These are phyloP conservation scores for Heliopora coerulea DNA, from an alignment of 92 coral and sea anemone species.

Conservation along the genomic window DNA sequence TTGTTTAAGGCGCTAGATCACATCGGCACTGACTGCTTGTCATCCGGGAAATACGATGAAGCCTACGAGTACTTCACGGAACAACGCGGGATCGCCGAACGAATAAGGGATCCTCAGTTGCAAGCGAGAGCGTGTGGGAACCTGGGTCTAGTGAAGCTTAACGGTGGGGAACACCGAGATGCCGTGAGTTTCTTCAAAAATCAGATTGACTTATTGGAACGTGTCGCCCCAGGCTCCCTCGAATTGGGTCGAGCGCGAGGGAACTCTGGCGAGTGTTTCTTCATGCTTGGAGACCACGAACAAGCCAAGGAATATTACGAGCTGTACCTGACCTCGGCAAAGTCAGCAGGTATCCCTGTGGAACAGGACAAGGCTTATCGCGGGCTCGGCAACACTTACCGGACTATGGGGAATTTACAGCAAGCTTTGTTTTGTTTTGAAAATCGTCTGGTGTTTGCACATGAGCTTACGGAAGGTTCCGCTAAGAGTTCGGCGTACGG, in stretches of 20 bases:
- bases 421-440: conserved; percentile 97
- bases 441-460: conserved; percentile 89
- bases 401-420: conserved; percentile 84
- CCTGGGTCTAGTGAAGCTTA: conserved; percentile 76
- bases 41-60: conserved; percentile 62
- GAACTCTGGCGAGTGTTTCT: conserved; percentile 84
- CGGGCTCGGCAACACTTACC: conserved; percentile 90
- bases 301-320: conserved; percentile 74
- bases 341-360: conserved; percentile 71
- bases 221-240: conserved; percentile 63
- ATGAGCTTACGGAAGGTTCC: conserved; percentile 81
- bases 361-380: conserved; percentile 99
- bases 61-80: conserved; percentile 79
- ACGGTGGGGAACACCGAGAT: conserved; percentile 67
- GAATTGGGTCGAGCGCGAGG: conserved; percentile 96
- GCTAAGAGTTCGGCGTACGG: conserved; percentile 92
- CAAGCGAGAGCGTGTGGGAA: conserved; percentile 79
- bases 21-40: conserved; percentile 69
- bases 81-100: conserved; percentile 76
- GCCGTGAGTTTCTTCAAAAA: conserved; percentile 80
- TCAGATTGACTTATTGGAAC: conserved; percentile 78
- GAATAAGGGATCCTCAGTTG: conserved; percentile 62
- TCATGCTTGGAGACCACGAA: conserved; percentile 70
- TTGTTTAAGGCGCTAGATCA: conserved; percentile 79
- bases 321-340: conserved; percentile 80